These are phyloP conservation scores for Probaryconus sp. DNA, from an alignment of 1,140 invertebrate genomes.

Conservation along the genomic window DNA sequence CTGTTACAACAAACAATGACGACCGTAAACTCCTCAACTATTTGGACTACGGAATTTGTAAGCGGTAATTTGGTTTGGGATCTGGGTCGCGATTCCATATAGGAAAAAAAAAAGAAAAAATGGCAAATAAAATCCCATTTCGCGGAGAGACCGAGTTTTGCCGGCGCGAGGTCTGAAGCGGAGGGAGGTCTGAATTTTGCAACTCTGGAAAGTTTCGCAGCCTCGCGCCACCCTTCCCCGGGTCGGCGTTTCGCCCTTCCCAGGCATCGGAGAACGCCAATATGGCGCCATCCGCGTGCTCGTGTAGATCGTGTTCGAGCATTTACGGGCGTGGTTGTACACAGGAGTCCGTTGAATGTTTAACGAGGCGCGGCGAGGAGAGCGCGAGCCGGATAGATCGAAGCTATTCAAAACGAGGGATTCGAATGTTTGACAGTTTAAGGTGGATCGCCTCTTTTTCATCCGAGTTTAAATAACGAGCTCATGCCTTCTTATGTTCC, in stretches of 20 bases:
- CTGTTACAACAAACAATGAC: too few species aligned
- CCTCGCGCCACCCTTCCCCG: background rate
- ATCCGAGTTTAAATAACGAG: too few species aligned
- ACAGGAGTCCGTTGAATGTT: slow-evolving; percentile 74
- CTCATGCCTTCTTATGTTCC: too few species aligned
- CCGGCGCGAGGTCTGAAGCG: background rate
- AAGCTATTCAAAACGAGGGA: slow-evolving; percentile 74
- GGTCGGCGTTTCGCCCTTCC: slow-evolving; percentile 44
- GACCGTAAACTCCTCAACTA: too few species aligned
- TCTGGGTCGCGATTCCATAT: too few species aligned
- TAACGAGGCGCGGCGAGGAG: slow-evolving; percentile 65
- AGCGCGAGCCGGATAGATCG: slow-evolving; percentile 61
- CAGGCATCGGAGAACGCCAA: slow-evolving; percentile 53
- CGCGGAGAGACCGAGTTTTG: background rate
- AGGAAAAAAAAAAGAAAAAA: slow-evolving; percentile 10
- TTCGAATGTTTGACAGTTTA: slow-evolving; percentile 79
- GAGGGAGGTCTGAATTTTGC: slow-evolving; percentile 45
- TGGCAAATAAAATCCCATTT: slow-evolving; percentile 6
- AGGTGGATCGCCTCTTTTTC: too few species aligned
- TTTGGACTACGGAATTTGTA: too few species aligned
- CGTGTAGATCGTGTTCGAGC: slow-evolving; percentile 71
- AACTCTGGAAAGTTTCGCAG: slow-evolving; percentile 33
- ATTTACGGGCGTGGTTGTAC: slow-evolving; percentile 75
- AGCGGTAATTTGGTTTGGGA: too few species aligned
- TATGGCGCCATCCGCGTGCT: slow-evolving; percentile 58